These are phyloP conservation scores for Rhynchophorus ferrugineus DNA, from an alignment of 1,140 invertebrate species.

Conservation along the genomic window DNA sequence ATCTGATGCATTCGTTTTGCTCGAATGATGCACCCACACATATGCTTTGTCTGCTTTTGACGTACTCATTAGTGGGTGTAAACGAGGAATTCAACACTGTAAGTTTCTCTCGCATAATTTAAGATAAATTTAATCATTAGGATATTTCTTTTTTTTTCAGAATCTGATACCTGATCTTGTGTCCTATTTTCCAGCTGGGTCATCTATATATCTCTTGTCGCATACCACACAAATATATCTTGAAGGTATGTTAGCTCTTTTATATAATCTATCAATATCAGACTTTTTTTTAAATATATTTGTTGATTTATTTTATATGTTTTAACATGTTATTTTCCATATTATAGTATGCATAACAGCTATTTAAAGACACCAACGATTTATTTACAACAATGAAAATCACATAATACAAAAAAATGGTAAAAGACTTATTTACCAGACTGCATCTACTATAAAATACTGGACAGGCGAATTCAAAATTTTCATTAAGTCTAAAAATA, in stretches of 20 bases:
- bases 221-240: slow-evolving; percentile 45
- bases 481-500: no score
- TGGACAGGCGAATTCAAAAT: no score
- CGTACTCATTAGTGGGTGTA: slow-evolving; percentile 50
- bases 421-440: no score
- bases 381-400: no score
- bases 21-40: slow-evolving; percentile 41
- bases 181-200: slow-evolving; percentile 46
- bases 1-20: slow-evolving; percentile 36
- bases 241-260: slow-evolving; percentile 22
- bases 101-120: slow-evolving; percentile 8
- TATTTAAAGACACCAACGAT: no score
- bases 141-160: slow-evolving; percentile 35
- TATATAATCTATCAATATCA: not conserved
- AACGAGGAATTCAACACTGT: slow-evolving; percentile 46
- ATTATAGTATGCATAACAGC: no score
- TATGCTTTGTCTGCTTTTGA: slow-evolving; percentile 46
- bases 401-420: no score
- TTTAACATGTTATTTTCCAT: no score
- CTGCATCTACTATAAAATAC: not conserved
- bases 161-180: slow-evolving; percentile 41
- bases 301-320: not conserved
- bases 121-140: no score
- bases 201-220: slow-evolving; percentile 44
- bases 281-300: not conserved